Percentiles rank a stretch among this genome's conserved stretches.
These are phyloP conservation scores for Lacerta agilis DNA, from an alignment of 2,797 vertebrate genomes.

Conservation along the genomic window DNA sequence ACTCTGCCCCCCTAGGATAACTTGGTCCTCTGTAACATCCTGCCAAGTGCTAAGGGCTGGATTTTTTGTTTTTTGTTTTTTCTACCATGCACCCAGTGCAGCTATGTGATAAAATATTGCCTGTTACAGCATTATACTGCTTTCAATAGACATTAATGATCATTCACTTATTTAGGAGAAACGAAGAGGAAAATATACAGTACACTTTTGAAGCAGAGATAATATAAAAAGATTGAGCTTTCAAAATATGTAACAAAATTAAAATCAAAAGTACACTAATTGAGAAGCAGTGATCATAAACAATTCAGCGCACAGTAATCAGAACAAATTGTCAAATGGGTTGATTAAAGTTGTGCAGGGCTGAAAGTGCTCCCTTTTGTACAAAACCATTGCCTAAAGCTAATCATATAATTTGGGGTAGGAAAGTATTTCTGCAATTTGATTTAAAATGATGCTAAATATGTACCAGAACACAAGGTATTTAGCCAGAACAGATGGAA, in stretches of 20 bases:
- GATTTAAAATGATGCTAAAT: neutral
- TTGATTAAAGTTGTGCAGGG: neutral
- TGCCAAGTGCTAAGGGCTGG: neutral
- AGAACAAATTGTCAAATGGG: neutral
- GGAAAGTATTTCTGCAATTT: neutral
- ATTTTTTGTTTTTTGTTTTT: neutral
- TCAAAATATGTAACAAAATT: neutral
- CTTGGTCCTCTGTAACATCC: neutral
- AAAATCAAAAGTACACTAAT: neutral
- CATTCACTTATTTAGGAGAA: neutral
- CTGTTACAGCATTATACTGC: neutral
- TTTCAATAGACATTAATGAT: neutral
- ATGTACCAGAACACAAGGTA: neutral
- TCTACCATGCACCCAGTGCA: neutral
- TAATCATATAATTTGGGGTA: neutral
- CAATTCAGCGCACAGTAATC: neutral
- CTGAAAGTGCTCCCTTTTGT: neutral
- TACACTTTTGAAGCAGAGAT: neutral
- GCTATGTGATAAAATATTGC: neutral
- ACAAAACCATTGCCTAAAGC: neutral
- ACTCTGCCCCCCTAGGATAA: neutral
- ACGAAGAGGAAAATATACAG: neutral
- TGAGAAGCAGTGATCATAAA: neutral
- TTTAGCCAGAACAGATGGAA: neutral
- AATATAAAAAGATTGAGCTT: neutral